Percentiles rank a stretch among this genome's conserved stretches.
Conservation (phyloP, 1,140 invertebrate species). For the Microplitis mediator region DNA sequence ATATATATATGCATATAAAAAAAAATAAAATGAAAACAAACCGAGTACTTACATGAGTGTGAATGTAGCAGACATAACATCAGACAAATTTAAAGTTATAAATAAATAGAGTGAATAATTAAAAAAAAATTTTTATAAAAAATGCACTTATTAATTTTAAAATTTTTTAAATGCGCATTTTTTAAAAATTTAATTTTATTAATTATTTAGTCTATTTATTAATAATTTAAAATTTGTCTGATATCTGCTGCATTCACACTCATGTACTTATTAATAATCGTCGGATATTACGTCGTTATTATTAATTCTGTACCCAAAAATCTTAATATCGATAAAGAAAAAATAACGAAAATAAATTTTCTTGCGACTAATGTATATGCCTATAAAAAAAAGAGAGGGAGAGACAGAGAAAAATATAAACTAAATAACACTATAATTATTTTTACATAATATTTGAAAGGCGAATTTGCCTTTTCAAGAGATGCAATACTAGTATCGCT, state of each 20-base stretch:
- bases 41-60: background rate
- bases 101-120: no score
- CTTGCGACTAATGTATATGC: background rate
- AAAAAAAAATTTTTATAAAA: no score
- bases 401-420: slow-evolving; percentile 13
- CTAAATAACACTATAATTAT: slow-evolving; percentile 27
- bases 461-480: slow-evolving; percentile 10
- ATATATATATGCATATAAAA: no score
- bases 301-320: slow-evolving; percentile 46
- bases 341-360: background rate
- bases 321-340: background rate
- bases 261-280: no score
- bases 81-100: no score
- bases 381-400: background rate
- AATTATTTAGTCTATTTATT: no score
- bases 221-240: no score
- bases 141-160: no score
- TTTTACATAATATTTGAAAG: slow-evolving; percentile 26
- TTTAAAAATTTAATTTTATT: no score
- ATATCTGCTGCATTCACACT: no score
- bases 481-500: slow-evolving; percentile 34
- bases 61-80: slow-evolving; percentile 39
- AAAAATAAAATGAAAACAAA: no score
- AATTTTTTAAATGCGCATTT: no score
- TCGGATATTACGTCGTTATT: slow-evolving; percentile 31